phyloP scores from a whole-genome alignment of 1,140 invertebrate species.

The Anastrepha ludens region DNA sequence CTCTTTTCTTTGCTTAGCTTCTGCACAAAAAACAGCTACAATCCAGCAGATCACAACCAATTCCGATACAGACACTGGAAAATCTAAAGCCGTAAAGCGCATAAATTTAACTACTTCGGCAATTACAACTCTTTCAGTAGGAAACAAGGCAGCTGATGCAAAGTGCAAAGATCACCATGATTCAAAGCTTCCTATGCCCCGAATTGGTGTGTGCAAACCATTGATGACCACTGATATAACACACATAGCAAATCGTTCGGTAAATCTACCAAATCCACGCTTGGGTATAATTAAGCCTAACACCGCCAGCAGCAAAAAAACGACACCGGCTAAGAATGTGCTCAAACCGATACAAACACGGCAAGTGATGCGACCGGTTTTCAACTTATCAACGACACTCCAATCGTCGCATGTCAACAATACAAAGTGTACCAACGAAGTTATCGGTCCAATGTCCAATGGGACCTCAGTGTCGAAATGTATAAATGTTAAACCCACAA shows the following conservation, averaged over 20 bases:
- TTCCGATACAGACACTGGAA: background rate
- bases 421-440: background rate
- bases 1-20: constrained; percentile 19
- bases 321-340: background rate
- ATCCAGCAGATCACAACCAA: background rate
- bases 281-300: constrained; percentile 36
- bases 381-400: constrained; percentile 55
- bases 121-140: background rate
- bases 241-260: constrained; percentile 46
- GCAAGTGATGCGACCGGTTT: background rate
- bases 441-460: background rate
- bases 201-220: background rate
- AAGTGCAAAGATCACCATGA: background rate
- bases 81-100: constrained; percentile 50
- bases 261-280: constrained; percentile 59
- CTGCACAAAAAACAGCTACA: constrained; percentile 58
- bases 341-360: background rate
- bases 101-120: constrained; percentile 19
- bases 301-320: background rate
- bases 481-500: background rate
- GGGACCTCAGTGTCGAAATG: background rate
- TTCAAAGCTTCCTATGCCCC: constrained; percentile 12
- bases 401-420: constrained; percentile 3
- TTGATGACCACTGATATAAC: background rate
- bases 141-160: background rate